Conservation (phyloP, 2,113 vertebrate species). For the Nannobrachium achirus region DNA sequence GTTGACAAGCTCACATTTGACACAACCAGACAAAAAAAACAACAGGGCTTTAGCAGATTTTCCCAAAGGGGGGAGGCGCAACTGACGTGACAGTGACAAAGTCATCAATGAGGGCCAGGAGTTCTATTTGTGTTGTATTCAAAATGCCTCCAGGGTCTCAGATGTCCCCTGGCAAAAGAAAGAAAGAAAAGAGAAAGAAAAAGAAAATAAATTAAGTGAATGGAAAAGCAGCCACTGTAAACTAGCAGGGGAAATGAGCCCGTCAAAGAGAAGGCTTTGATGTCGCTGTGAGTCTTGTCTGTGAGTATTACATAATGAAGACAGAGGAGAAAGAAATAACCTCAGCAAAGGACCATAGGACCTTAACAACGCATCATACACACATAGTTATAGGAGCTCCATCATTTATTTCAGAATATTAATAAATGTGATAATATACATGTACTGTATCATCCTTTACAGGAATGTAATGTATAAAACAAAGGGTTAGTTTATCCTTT, state of each 20-base stretch:
- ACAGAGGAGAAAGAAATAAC: constrained; percentile 8
- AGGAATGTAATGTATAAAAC: too few relatives aligned
- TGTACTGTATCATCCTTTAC: too few relatives aligned
- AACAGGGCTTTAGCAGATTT: background rate
- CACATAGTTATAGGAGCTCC: too few relatives aligned
- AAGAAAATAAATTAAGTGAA: constrained; percentile 18
- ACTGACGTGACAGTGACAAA: constrained; percentile 4
- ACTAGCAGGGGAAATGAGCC: constrained; percentile 36
- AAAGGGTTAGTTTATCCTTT: too few relatives aligned
- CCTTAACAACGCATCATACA: too few relatives aligned
- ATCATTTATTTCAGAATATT: too few relatives aligned
- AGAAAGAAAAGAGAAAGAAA: background rate
- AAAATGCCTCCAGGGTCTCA: constrained; percentile 17
- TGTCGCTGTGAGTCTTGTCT: constrained; percentile 26
- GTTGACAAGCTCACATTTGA: background rate
- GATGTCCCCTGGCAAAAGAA: background rate
- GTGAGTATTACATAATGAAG: constrained; percentile 8
- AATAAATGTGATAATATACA: too few relatives aligned
- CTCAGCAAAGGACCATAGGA: too few relatives aligned
- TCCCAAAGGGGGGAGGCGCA: background rate
- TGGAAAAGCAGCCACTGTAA: constrained; percentile 34
- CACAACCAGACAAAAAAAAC: background rate
- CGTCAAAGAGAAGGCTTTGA: constrained; percentile 49
- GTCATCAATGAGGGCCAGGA: constrained; percentile 18
- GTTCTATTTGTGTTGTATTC: constrained; percentile 25